A percentile compares a stretch with the other conserved stretches of the same genome.
Conservation (phyloP, 2,797 vertebrate genomes). For the Oryzias dopingdopingensis region DNA sequence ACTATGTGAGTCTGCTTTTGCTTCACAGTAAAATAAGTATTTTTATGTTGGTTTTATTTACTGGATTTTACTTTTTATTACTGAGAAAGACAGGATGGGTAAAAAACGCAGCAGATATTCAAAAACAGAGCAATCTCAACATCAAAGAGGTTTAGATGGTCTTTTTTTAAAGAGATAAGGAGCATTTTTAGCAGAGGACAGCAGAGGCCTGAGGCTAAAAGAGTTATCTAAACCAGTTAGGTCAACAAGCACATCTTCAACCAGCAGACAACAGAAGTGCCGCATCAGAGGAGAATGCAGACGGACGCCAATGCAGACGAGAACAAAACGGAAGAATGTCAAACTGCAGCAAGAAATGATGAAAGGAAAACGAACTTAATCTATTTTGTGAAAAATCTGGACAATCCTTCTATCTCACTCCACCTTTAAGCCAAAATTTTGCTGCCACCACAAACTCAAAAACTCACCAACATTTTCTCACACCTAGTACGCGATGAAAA, state of each 20-base stretch:
- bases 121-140: slow-evolving; percentile 2
- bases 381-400: no score
- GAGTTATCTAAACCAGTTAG: slow-evolving; percentile 27
- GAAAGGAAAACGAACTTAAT: neutral
- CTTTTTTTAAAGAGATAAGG: slow-evolving; percentile 17
- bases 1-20: slow-evolving; percentile 35
- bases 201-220: slow-evolving; percentile 9
- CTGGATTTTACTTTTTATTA: no score
- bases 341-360: neutral
- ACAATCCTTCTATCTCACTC: no score
- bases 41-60: no score
- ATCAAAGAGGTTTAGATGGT: slow-evolving; percentile 8
- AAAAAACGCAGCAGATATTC: no score
- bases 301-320: neutral
- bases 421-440: no score
- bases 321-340: neutral
- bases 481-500: no score
- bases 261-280: slow-evolving; percentile 19
- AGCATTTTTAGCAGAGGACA: slow-evolving; percentile 18
- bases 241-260: slow-evolving; percentile 25
- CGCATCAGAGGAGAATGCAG: slow-evolving; percentile 11
- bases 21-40: neutral
- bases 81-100: no score
- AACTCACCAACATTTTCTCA: no score
- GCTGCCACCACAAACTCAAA: no score